These are phyloP conservation scores for Phrynocephalus forsythii DNA, from an alignment of 2,797 vertebrate species.

Conservation along the genomic window DNA sequence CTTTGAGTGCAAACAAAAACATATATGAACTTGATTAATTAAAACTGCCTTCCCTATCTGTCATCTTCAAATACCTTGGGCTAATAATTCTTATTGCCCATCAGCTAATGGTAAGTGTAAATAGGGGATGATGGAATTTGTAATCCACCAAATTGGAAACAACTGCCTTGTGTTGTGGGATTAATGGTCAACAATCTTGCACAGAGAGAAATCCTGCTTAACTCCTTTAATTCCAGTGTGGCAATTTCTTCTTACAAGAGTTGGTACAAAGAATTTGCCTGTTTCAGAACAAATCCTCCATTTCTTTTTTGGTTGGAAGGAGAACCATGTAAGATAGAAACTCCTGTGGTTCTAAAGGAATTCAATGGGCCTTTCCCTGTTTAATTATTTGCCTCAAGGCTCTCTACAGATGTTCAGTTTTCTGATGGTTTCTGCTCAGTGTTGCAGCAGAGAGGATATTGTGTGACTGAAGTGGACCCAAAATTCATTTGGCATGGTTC, in stretches of 20 bases:
- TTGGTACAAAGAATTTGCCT: not conserved
- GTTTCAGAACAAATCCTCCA: not conserved
- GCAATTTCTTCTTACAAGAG: not conserved
- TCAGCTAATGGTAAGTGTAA: not conserved
- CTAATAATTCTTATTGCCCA: not conserved
- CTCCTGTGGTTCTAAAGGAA: not conserved
- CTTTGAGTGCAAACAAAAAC: not conserved
- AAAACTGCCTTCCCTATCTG: no score
- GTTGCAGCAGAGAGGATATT: conserved; percentile 8
- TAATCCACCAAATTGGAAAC: not conserved
- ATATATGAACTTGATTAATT: not conserved
- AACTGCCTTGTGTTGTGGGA: not conserved
- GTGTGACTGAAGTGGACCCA: conserved; percentile 8
- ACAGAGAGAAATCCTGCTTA: not conserved
- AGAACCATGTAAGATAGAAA: accelerated
- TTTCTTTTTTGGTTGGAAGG: not conserved
- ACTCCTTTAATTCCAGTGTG: not conserved
- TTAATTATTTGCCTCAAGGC: not conserved
- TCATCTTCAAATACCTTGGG: not conserved
- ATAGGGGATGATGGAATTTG: not conserved
- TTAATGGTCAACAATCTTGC: not conserved
- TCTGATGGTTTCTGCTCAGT: not conserved
- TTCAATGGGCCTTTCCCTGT: not conserved
- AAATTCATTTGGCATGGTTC: conserved; percentile 23
- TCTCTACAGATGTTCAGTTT: conserved; percentile 2